Evolutionary conservation across 2,113 vertebrate genomes (phyloP), one percentile per base, ranked within the genome.

Genomic region (Athene noctua): DNA sequence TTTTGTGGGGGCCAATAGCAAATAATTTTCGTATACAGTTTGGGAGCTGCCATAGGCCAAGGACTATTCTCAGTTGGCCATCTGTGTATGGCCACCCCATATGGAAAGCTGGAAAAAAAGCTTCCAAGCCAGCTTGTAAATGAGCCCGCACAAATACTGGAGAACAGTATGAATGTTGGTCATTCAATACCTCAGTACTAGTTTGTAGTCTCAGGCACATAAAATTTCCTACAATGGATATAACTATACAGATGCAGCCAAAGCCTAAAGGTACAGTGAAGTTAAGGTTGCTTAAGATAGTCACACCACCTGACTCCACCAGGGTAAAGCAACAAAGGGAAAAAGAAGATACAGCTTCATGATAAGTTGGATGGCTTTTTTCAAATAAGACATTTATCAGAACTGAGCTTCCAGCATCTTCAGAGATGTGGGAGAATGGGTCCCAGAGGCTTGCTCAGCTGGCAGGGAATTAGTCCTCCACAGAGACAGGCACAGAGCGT

Each of bases 381-480:
- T 34, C 23, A 90, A 47, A 16, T 29, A 84, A 75, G 63, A 30
- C 2, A 17, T 63, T 85, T 85, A 65, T 81, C 74, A 77, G 71
- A 94, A 75, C 20, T 38, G 51, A 32, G 18, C 52, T 95, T 79
- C 29, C 49, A 86, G 52, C 40, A 82, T 40, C 90, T 82, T 67
- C 38, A 85, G n/a, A 68, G 29, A 36, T 74, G 23, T 46, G n/a
- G 55, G 10, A 29, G 32, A 85, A 21, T 32, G 88, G 47, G 38
- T 79, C 65, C 47, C 57, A 85, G 61, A 59, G 18, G n/a, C 36
- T 90, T 3, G 1, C 32, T 51, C 0, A 0, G 54, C 46, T 55
- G 21, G 16, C 63, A 89, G 42, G 77, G 77, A 72, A 42, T 54
- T 58, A 62, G 19, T 89, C 22, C 47, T 83, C 51, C 78, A 52